Base-by-base conservation (phyloP, 2,888 invertebrate genomes). In the Matsumyia berberina region DNA sequence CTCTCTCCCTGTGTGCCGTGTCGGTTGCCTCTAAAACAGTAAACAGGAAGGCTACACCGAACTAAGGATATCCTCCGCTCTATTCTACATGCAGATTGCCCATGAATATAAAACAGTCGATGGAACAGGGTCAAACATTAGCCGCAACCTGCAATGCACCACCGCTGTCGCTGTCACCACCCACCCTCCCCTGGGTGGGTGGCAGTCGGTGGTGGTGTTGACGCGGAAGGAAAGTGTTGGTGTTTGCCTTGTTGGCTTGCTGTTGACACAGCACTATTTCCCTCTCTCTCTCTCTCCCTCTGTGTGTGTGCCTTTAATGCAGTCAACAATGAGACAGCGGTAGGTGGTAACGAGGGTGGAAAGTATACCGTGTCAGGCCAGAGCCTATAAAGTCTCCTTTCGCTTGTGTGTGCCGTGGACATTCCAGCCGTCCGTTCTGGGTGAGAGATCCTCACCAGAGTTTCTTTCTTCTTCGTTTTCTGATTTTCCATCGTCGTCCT, bases 81-180 rank as follows among this genome's bases (percentile, higher is more conserved):
- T 66, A 80, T 85, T 85, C 74, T 66, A 85, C 86, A 82, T 86
- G 74, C 82, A 83, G 82, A 86, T 80, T 86, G 86, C 85, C 87
- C 87, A 87, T 88, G 87, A 87, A 86, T 85, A 87, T 87, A 86
- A 87, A 87, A 86, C 82, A 86, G 77, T 76, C 76, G 85, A 80
- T 87, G 74, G 89, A 91, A 91, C 89, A 91, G 91, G 91, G 91
- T 91, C 91, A 91, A 90, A 91, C 89, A 90, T 90, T 90, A 90
- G 90, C 90, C 91, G 90, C 90, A 90, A 91, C 90, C 91, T 91
- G 91, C 91, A 91, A 89, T 91, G 91, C 90, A 91, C 90, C 90
- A 90, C 88, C 79, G 80, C 74, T 74, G 80, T 73, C 73, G 67
- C 67, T 73, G 72, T 42, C 72, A 69, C 66, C 74, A 74, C 79